These are phyloP conservation scores for Otolemur garnettii DNA, from an alignment of 2,113 vertebrate species.

Conservation along the genomic window DNA sequence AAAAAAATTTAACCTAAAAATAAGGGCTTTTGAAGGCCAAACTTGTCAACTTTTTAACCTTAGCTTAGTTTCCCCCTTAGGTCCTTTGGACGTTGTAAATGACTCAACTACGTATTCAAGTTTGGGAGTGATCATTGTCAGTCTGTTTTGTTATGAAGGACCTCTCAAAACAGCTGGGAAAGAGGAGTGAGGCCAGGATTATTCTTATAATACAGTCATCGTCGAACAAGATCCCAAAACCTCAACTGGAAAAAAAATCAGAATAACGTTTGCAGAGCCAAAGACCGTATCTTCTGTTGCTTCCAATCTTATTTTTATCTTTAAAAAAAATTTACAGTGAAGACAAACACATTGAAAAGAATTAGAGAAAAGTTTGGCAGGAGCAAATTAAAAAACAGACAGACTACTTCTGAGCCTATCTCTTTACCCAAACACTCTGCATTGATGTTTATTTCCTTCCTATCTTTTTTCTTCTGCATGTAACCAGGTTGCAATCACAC, in stretches of 20 bases:
- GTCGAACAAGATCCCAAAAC: conserved; percentile 62
- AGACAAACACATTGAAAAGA: conserved; percentile 42
- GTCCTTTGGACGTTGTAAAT: not conserved
- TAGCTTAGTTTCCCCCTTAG: not conserved
- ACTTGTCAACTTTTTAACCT: not conserved
- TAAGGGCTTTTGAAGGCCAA: not conserved
- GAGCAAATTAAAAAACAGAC: conserved; percentile 7
- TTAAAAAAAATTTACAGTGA: conserved; percentile 51
- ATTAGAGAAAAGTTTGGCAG: not conserved
- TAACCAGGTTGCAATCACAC: not conserved
- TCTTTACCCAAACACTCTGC: not conserved
- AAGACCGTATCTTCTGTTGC: conserved; percentile 47
- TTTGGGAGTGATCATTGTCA: conserved; percentile 3
- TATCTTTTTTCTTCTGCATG: not conserved
- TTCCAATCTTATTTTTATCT: conserved; percentile 47
- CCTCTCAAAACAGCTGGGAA: conserved; percentile 72
- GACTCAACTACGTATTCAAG: conserved; percentile 1
- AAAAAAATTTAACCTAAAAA: conserved; percentile 19
- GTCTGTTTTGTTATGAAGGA: conserved; percentile 63
- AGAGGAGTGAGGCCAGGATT: conserved; percentile 56
- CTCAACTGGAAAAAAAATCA: conserved; percentile 74
- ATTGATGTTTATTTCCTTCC: not conserved
- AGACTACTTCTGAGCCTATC: not conserved
- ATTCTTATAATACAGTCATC: conserved; percentile 52
- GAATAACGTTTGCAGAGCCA: conserved; percentile 60